These are phyloP conservation scores for Erinaceus europaeus DNA, from an alignment of 2,113 vertebrate species.

Conservation along the genomic window DNA sequence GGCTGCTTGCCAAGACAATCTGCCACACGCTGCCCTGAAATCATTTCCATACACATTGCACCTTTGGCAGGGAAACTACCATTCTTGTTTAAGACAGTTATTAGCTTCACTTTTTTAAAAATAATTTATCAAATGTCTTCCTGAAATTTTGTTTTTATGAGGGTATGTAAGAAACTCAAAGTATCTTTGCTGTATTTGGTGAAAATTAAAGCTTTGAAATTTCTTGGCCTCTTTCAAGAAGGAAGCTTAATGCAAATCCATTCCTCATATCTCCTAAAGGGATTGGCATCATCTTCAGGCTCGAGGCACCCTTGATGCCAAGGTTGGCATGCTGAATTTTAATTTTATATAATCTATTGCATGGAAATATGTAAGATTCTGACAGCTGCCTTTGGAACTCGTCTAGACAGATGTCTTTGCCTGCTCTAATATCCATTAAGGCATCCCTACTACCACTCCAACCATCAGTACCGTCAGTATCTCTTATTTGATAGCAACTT, in stretches of 20 bases:
- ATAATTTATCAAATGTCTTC: constrained; percentile 65
- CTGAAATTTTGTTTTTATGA: constrained; percentile 58
- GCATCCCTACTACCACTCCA: neutral
- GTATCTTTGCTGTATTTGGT: constrained; percentile 53
- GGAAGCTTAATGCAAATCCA: constrained; percentile 67
- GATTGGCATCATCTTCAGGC: constrained; percentile 36
- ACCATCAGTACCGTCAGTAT: neutral
- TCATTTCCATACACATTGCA: constrained; percentile 61
- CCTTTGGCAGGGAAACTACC: constrained; percentile 52
- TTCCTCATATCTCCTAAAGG: constrained; percentile 53
- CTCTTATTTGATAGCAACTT: neutral
- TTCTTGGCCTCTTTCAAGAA: constrained; percentile 62
- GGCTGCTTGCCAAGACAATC: constrained; percentile 46
- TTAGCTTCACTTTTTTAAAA: constrained; percentile 41
- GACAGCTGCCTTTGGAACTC: constrained; percentile 49
- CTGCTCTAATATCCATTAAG: constrained; percentile 2
- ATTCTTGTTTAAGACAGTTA: constrained; percentile 53
- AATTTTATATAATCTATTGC: constrained; percentile 63
- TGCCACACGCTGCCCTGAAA: constrained; percentile 24
- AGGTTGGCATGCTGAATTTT: constrained; percentile 32
- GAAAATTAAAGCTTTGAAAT: constrained; percentile 65
- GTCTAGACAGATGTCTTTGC: too few species aligned
- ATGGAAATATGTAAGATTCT: constrained; percentile 51
- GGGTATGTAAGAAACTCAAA: constrained; percentile 38
- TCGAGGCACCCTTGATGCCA: constrained; percentile 52